These are phyloP conservation scores for Sycophila texana DNA, from an alignment of 2,888 invertebrate genomes.

Conservation along the genomic window DNA sequence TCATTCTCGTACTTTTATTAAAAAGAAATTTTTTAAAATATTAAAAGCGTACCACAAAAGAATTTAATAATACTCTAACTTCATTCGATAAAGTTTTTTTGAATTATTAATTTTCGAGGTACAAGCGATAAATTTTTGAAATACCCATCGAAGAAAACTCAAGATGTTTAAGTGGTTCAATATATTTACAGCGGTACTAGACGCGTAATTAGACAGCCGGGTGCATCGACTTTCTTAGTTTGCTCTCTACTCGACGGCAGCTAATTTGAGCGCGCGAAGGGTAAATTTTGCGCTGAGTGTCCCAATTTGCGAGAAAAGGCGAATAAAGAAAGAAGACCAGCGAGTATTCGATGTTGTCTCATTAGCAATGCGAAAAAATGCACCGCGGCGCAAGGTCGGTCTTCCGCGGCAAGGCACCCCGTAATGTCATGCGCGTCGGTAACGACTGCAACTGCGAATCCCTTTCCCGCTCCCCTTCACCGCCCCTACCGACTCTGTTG, in stretches of 20 bases:
- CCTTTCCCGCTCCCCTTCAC: not conserved
- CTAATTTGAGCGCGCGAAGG: slow-evolving; percentile 7
- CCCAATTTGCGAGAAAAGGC: slow-evolving; percentile 22
- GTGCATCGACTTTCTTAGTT: not conserved
- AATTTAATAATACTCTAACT: no score
- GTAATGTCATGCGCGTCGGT: slow-evolving; percentile 31
- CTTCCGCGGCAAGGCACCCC: not conserved
- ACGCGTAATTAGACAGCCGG: no score
- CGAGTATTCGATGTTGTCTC: slow-evolving; percentile 41
- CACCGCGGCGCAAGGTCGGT: not conserved
- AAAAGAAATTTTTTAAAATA: no score
- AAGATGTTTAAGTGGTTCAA: no score
- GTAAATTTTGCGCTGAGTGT: slow-evolving; percentile 11
- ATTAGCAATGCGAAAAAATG: slow-evolving; percentile 47
- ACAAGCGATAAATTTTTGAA: no score
- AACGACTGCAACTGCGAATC: slow-evolving; percentile 22
- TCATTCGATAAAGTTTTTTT: no score
- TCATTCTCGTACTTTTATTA: no score
- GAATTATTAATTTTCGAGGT: no score
- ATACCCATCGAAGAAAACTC: no score
- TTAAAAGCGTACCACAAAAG: no score
- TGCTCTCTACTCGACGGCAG: not conserved
- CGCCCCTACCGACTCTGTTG: not conserved
- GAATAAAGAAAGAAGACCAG: slow-evolving; percentile 4
- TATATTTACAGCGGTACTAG: no score